Evolutionary conservation across 2,888 invertebrate genomes (phyloP).

Genomic region (Griposia aprilina): DNA sequence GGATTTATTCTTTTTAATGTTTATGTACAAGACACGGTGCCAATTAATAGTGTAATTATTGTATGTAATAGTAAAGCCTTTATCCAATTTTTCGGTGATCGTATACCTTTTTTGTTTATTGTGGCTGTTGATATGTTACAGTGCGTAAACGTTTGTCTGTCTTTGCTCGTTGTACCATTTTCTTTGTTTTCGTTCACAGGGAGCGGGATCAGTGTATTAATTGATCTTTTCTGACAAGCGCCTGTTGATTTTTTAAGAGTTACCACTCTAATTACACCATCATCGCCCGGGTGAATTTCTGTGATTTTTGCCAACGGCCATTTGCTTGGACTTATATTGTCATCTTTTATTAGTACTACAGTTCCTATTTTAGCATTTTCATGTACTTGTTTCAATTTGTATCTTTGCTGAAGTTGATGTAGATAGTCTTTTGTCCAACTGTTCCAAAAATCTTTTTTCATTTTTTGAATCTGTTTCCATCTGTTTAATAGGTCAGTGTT

Average conservation of each 20-base stretch:
- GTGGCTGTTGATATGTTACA: too few species aligned
- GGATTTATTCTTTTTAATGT: neutral
- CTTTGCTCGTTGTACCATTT: neutral
- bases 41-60: neutral
- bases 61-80: neutral
- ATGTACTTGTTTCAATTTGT: neutral
- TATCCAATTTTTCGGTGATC: neutral
- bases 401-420: neutral
- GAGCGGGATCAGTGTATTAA: neutral
- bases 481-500: too few species aligned
- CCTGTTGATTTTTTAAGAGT: slow-evolving; percentile 13
- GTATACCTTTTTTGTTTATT: neutral
- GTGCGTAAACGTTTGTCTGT: too few species aligned
- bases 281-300: slow-evolving; percentile 45
- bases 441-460: neutral
- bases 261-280: slow-evolving; percentile 12
- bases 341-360: slow-evolving; percentile 5
- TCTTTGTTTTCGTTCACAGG: neutral
- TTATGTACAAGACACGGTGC: neutral
- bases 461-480: neutral
- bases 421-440: neutral
- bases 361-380: neutral
- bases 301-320: slow-evolving; percentile 62
- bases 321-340: slow-evolving; percentile 14
- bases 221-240: neutral